Conservation (phyloP, 2,797 vertebrate genomes). For the Echiichthys vipera region DNA sequence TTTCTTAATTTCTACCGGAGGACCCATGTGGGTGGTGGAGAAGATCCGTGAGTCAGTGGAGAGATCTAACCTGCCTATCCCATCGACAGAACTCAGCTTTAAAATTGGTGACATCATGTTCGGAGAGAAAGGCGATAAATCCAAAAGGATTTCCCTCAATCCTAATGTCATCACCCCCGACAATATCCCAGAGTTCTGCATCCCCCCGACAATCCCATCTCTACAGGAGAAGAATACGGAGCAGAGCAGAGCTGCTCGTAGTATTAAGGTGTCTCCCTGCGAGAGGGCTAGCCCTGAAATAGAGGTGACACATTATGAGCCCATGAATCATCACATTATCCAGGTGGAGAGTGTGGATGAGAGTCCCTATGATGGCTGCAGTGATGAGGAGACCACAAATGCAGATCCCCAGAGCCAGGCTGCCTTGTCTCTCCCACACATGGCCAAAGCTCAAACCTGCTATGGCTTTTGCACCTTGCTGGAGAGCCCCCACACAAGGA, state of each 20-base stretch:
- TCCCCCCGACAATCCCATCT: slow-evolving; percentile 88
- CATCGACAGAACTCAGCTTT: slow-evolving; percentile 79
- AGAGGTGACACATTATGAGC: slow-evolving; percentile 55
- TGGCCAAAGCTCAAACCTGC: slow-evolving; percentile 88
- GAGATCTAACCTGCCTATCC: slow-evolving; percentile 78
- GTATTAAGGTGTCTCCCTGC: slow-evolving; percentile 46
- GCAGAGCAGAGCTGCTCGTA: slow-evolving; percentile 53
- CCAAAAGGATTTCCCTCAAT: slow-evolving; percentile 81
- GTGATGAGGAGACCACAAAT: slow-evolving; percentile 89
- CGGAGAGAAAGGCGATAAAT: slow-evolving; percentile 80
- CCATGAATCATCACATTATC: slow-evolving; percentile 84
- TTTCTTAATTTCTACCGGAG: slow-evolving; percentile 35
- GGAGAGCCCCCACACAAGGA: slow-evolving; percentile 94
- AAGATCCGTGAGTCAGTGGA: slow-evolving; percentile 85
- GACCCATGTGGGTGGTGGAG: slow-evolving; percentile 85
- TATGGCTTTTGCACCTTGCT: slow-evolving; percentile 95
- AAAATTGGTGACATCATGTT: slow-evolving; percentile 84
- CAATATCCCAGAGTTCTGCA: slow-evolving; percentile 95
- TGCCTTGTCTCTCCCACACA: slow-evolving; percentile 85
- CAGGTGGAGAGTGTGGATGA: slow-evolving; percentile 92
- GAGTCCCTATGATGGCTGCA: slow-evolving; percentile 72
- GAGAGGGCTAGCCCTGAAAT: slow-evolving; percentile 62
- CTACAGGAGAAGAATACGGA: slow-evolving; percentile 75
- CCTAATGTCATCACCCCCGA: slow-evolving; percentile 94
- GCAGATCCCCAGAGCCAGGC: slow-evolving; percentile 90